Evolutionary conservation across 2,888 invertebrate genomes (phyloP).

Genomic region (Cosmopolites sordidus): DNA sequence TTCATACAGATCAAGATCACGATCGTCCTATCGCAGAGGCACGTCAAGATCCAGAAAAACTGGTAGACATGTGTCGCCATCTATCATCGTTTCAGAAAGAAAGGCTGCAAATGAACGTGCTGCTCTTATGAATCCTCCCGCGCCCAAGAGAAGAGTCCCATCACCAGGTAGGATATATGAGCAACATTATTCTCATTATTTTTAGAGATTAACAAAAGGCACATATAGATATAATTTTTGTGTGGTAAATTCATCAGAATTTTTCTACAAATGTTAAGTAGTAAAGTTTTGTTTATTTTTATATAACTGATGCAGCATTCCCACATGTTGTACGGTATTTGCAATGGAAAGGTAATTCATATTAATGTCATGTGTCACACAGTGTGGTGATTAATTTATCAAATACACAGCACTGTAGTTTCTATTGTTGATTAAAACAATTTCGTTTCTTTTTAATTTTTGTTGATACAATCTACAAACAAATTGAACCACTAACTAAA

Average conservation of each 20-base stretch:
- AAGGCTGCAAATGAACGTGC: slow-evolving; percentile 63
- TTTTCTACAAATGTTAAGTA: no score
- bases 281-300: background rate
- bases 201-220: no score
- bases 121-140: slow-evolving; percentile 71
- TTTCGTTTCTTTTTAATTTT: no score
- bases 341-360: slow-evolving; percentile 19
- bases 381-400: slow-evolving; percentile 3
- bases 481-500: no score
- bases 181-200: no score
- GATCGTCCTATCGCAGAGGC: slow-evolving; percentile 10
- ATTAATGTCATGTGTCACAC: slow-evolving; percentile 6
- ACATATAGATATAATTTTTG: no score
- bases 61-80: slow-evolving; percentile 53
- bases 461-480: no score
- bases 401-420: no score
- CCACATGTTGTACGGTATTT: slow-evolving; percentile 17
- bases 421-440: no score
- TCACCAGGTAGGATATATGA: slow-evolving; percentile 48
- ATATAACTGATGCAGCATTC: slow-evolving; percentile 9
- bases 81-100: slow-evolving; percentile 61
- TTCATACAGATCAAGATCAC: slow-evolving; percentile 51
- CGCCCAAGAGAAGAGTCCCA: slow-evolving; percentile 55
- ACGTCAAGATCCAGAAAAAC: slow-evolving; percentile 44
- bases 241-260: no score